Evolutionary conservation across 92 coral and sea anemone genomes (phyloP), one percentile per base, ranked within the genome.

Genomic region (Porites evermanni): DNA sequence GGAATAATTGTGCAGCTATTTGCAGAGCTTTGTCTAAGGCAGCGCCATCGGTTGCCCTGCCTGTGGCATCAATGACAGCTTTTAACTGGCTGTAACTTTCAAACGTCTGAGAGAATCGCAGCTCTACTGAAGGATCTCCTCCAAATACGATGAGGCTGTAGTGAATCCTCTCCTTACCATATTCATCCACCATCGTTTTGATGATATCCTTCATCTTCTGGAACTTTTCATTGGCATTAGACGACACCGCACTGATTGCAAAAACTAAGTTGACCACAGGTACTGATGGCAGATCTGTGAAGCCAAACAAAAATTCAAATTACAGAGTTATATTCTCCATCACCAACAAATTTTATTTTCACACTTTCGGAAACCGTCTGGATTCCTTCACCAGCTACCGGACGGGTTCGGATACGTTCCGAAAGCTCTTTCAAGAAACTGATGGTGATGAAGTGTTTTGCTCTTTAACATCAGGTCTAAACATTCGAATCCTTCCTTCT

Each of bases 251-350:
- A 47, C 92, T 89, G 32, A 92, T 68, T 4, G 96, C 94, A 66
- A 95, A 95, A 64, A 84, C 92, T 24, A 95, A 85, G 87, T 95
- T 93, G 19, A 91, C 91, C 74, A 88, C 64, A 17, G 95, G 93
- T 18, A 93, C 85, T 2, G 76, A 20, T 63, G 87, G 91, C 10
- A 91, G 94, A 60, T 84, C 94, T 91, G 52, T 59, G 54, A 61
- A 54, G 7, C 47, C 47, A 53, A n/a, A 54, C 32, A 23, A 52
- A 13, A 14, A 64, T 59, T 56, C 12, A 11, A 0, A 56, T 56
- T 56, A 56, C 60, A 10, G 13, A 0, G 12, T 12, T 56, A 56
- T 4, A 56, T 14, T 11, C 16, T 56, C 61, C 8, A 38, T 38
- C 47, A 38, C 47, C 47, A 38, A 38, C 47, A 38, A 29, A 3